Percentiles rank a stretch among this genome's conserved stretches.
phyloP scores from a whole-genome alignment of 2,888 invertebrate genomes.

The Ptilodon capucinus region DNA sequence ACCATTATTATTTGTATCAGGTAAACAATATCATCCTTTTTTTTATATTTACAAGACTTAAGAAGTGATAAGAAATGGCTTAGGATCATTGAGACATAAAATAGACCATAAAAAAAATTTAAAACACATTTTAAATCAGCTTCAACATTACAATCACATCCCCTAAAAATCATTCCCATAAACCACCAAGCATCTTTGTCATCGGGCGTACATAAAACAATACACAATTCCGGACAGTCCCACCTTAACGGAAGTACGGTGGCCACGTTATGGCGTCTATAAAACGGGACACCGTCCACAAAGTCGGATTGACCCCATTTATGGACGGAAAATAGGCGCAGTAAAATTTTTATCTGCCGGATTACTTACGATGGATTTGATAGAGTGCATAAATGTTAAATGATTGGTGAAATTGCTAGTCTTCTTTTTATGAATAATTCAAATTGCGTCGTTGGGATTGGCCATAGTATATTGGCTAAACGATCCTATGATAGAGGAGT shows the following conservation, averaged over 20 bases:
- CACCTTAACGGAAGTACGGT: slow-evolving; percentile 40
- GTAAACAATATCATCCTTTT: no score
- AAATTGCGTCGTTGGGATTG: slow-evolving; percentile 17
- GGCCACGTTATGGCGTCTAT: slow-evolving; percentile 50
- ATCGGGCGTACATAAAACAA: slow-evolving; percentile 35
- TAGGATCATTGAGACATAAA: no score
- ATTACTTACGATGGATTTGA: slow-evolving; percentile 46
- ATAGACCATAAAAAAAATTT: no score
- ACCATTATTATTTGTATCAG: no score
- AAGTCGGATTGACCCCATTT: slow-evolving; percentile 64
- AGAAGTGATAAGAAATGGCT: no score
- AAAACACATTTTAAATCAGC: no score
- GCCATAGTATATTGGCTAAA: slow-evolving; percentile 19
- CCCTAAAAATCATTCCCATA: slow-evolving; percentile 5
- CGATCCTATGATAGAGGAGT: no score
- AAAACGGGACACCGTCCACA: slow-evolving; percentile 47
- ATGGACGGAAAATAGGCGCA: slow-evolving; percentile 56
- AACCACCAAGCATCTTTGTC: slow-evolving; percentile 27
- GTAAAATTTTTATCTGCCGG: slow-evolving; percentile 55
- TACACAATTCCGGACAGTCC: slow-evolving; percentile 12
- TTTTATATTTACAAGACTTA: no score
- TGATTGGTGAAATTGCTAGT: slow-evolving; percentile 44
- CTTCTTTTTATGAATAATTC: slow-evolving; percentile 48
- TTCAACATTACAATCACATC: no score
- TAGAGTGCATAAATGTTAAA: slow-evolving; percentile 42